Evolutionary conservation across 1,140 invertebrate genomes (phyloP).

Genomic region (Drosophila arizonae): DNA sequence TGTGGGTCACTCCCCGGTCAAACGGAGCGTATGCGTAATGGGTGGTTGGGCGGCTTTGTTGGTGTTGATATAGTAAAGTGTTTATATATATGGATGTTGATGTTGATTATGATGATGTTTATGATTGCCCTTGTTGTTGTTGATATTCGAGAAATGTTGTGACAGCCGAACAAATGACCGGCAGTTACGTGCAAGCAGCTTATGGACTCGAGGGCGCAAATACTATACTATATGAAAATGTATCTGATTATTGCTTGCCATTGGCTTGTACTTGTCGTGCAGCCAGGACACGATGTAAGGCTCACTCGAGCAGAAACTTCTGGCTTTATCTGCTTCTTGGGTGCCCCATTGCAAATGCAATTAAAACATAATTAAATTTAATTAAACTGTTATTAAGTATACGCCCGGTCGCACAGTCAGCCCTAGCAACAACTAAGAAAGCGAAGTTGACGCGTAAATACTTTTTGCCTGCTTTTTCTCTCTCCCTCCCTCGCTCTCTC

Average conservation of each 20-base stretch:
- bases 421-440: conserved; percentile 4
- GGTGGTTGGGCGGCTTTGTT: conserved; percentile 19
- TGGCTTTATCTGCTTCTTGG: not conserved
- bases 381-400: conserved; percentile 66
- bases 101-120: conserved; percentile 36
- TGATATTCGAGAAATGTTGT: conserved; percentile 34
- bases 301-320: no score
- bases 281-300: not conserved
- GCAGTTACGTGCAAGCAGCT: conserved; percentile 15
- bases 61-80: conserved; percentile 38
- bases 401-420: conserved; percentile 35
- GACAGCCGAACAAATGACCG: conserved; percentile 42
- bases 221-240: not conserved
- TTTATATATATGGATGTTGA: conserved; percentile 10
- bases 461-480: not conserved
- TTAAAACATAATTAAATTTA: conserved; percentile 71
- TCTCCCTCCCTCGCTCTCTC: not conserved
- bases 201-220: conserved; percentile 4
- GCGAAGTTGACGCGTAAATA: conserved; percentile 5
- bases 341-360: conserved; percentile 28
- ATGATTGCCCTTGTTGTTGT: conserved; percentile 28
- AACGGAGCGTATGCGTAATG: conserved; percentile 36
- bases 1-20: conserved; percentile 32
- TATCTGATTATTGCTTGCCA: not conserved
- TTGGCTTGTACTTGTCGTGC: not conserved